Conservation (phyloP, 2,888 invertebrate species). For the Creontiades dilutus region DNA sequence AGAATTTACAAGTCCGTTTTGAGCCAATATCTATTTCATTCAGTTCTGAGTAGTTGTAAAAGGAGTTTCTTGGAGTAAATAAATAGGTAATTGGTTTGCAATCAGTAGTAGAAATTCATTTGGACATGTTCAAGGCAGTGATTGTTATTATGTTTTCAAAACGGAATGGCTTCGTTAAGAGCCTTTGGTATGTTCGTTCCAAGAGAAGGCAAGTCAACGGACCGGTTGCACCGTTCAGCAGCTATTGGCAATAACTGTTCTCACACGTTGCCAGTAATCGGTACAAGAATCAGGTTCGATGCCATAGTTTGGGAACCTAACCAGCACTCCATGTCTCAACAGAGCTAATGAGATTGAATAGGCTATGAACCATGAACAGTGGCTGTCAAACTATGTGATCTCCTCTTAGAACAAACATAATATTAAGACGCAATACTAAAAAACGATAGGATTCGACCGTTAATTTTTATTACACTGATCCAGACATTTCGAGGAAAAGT, state of each 20-base stretch:
- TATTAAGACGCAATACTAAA: conserved; percentile 1
- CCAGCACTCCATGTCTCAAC: too few species aligned
- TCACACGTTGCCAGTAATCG: too few species aligned
- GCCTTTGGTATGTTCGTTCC: neutral
- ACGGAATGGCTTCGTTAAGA: neutral
- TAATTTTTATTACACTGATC: neutral
- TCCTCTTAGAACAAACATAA: neutral
- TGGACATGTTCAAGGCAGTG: conserved; percentile 26
- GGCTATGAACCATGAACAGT: too few species aligned
- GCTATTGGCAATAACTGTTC: too few species aligned
- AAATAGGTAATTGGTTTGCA: neutral
- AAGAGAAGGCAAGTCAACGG: too few species aligned
- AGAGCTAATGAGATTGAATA: too few species aligned
- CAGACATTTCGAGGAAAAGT: neutral
- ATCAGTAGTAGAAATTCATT: neutral
- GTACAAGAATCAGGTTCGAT: too few species aligned
- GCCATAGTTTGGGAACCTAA: too few species aligned
- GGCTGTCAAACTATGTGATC: too few species aligned
- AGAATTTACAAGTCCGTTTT: neutral
- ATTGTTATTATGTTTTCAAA: neutral
- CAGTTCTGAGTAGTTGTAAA: neutral
- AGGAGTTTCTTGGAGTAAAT: neutral
- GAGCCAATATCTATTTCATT: conserved; percentile 1
- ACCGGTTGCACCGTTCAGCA: too few species aligned
- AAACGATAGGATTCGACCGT: neutral